These are phyloP conservation scores for Bicyclus anynana DNA, from an alignment of 1,140 invertebrate genomes.

Conservation along the genomic window DNA sequence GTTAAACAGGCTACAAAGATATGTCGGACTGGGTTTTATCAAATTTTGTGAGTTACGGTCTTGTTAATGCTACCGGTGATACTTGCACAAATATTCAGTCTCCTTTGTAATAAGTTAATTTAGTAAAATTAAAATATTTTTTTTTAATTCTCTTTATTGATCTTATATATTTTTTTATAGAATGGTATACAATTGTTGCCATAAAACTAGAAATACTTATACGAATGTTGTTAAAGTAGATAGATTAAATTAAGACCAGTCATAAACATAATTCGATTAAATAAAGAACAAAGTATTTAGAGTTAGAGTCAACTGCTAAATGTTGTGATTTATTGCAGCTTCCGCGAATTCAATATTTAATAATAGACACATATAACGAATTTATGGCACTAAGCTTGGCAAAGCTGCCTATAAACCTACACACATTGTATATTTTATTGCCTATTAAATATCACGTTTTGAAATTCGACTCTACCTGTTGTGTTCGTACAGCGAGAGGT, in stretches of 20 bases:
- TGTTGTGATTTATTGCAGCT: not conserved
- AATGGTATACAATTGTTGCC: no score
- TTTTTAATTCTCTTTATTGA: no score
- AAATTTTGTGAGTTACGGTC: not conserved
- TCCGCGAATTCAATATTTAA: not conserved
- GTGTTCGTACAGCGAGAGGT: conserved; percentile 37
- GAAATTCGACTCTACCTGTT: conserved; percentile 39
- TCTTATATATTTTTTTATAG: no score
- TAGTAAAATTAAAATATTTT: no score
- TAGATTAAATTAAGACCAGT: no score
- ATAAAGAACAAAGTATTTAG: no score
- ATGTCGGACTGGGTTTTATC: not conserved
- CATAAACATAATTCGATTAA: no score
- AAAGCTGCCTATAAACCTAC: conserved; percentile 7
- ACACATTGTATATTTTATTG: conserved; percentile 26
- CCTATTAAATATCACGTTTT: conserved; percentile 30
- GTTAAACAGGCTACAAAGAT: not conserved
- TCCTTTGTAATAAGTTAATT: no score
- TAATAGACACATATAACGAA: conserved; percentile 1
- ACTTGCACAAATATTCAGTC: not conserved
- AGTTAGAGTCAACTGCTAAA: not conserved
- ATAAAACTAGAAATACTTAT: no score
- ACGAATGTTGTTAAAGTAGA: no score
- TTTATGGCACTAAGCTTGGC: conserved; percentile 1
- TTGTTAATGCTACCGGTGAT: not conserved